Evolutionary conservation across 2,888 invertebrate species (phyloP).

Genomic region (Germaria angustata): DNA sequence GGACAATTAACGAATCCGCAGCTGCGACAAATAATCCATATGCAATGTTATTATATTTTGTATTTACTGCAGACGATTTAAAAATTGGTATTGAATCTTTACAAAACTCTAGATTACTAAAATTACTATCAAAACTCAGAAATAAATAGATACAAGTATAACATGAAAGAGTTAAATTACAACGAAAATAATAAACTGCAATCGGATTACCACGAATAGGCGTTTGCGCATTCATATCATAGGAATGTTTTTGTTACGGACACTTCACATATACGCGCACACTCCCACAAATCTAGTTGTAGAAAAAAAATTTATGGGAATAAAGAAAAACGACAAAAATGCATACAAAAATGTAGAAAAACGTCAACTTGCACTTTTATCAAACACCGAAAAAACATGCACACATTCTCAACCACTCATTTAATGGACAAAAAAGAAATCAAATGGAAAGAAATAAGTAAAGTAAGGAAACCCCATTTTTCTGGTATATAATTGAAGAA

Average conservation of each 20-base stretch:
- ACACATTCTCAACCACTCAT: slow-evolving; percentile 11
- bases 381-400: slow-evolving; percentile 23
- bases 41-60: no score
- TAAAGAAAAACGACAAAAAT: slow-evolving; percentile 14
- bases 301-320: slow-evolving; percentile 23
- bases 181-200: slow-evolving; percentile 17
- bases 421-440: slow-evolving; percentile 28
- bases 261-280: neutral
- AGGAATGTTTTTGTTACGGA: slow-evolving; percentile 66
- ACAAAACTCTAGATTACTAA: no score
- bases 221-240: slow-evolving; percentile 69
- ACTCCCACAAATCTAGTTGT: neutral
- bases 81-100: no score
- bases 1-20: no score
- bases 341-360: slow-evolving; percentile 33
- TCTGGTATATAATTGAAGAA: neutral
- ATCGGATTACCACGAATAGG: slow-evolving; percentile 53
- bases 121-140: no score
- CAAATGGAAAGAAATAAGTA: slow-evolving; percentile 35
- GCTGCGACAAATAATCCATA: no score
- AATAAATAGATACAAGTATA: neutral
- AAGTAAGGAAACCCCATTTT: slow-evolving; percentile 41
- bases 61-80: no score
- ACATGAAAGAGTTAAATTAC: neutral
- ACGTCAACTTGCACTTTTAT: slow-evolving; percentile 62